These are phyloP conservation scores for Philereme transversata DNA, from an alignment of 2,888 invertebrate genomes.

Conservation along the genomic window DNA sequence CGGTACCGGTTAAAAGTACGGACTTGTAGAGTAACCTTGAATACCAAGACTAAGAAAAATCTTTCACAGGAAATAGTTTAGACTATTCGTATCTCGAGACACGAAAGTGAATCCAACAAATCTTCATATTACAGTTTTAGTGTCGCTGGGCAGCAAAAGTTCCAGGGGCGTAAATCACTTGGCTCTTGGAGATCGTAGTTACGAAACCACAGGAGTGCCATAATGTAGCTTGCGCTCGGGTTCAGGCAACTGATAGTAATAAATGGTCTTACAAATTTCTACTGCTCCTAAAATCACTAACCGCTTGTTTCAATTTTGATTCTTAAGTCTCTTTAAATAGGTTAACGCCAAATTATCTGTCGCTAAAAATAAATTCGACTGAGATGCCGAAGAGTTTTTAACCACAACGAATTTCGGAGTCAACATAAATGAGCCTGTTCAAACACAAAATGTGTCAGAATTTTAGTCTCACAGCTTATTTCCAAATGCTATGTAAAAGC, in stretches of 20 bases:
- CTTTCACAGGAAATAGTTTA: conserved; percentile 8
- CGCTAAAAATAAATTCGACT: too few species aligned
- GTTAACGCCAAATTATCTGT: too few species aligned
- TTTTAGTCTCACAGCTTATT: too few species aligned
- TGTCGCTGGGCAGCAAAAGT: conserved; percentile 52
- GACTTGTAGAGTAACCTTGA: too few species aligned
- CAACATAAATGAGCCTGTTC: too few species aligned
- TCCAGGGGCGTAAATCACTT: conserved; percentile 56
- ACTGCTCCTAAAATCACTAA: conserved; percentile 48
- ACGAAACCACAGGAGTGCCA: conserved; percentile 62
- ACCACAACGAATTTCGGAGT: too few species aligned
- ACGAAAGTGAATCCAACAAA: conserved; percentile 46
- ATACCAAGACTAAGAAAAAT: not conserved
- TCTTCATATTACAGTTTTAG: conserved; percentile 54
- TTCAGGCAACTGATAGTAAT: conserved; percentile 59
- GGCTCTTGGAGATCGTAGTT: conserved; percentile 59
- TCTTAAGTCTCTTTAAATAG: not conserved
- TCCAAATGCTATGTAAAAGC: not conserved
- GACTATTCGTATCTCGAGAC: conserved; percentile 27
- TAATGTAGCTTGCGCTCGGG: conserved; percentile 50
- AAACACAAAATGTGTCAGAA: too few species aligned
- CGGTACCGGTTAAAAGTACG: too few species aligned
- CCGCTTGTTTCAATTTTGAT: conserved; percentile 21
- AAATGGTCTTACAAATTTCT: conserved; percentile 58
- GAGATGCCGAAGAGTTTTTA: too few species aligned